These are phyloP conservation scores for Cactoblastis cactorum DNA, from an alignment of 2,888 invertebrate genomes.

Conservation along the genomic window DNA sequence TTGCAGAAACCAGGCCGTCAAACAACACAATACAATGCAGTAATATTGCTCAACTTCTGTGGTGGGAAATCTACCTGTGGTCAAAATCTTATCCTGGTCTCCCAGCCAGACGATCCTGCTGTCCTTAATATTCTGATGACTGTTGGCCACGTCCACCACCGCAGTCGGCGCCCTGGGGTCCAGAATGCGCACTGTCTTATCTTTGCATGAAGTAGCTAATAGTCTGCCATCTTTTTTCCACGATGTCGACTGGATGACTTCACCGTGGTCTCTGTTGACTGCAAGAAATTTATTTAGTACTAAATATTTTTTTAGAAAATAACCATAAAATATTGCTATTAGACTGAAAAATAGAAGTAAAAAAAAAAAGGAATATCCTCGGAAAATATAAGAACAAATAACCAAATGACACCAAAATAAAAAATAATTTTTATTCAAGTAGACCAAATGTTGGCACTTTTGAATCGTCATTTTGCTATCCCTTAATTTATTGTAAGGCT, in stretches of 20 bases:
- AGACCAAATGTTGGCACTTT: too few relatives aligned
- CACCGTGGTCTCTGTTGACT: slow-evolving; percentile 86
- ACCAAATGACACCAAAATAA: too few relatives aligned
- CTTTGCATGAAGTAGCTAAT: slow-evolving; percentile 93
- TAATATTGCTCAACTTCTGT: too few relatives aligned
- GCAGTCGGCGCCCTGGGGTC: slow-evolving; percentile 85
- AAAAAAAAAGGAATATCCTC: too few relatives aligned
- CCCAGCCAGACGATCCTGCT: slow-evolving; percentile 95
- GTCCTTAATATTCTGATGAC: slow-evolving; percentile 95
- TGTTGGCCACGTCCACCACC: slow-evolving; percentile 82
- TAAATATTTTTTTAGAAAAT: not conserved
- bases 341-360: too few relatives aligned
- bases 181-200: slow-evolving; percentile 91
- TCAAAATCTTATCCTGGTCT: slow-evolving; percentile 88
- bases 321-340: too few relatives aligned
- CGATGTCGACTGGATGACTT: slow-evolving; percentile 92
- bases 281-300: slow-evolving; percentile 2
- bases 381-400: too few relatives aligned
- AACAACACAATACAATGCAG: too few relatives aligned
- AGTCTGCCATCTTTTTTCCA: slow-evolving; percentile 93
- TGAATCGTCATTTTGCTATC: too few relatives aligned
- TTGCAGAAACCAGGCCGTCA: too few relatives aligned
- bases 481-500: too few relatives aligned
- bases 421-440: too few relatives aligned
- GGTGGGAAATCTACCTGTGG: slow-evolving; percentile 81